Evolutionary conservation across 2,113 vertebrate genomes (phyloP).

Genomic region (Eidolon helvum): DNA sequence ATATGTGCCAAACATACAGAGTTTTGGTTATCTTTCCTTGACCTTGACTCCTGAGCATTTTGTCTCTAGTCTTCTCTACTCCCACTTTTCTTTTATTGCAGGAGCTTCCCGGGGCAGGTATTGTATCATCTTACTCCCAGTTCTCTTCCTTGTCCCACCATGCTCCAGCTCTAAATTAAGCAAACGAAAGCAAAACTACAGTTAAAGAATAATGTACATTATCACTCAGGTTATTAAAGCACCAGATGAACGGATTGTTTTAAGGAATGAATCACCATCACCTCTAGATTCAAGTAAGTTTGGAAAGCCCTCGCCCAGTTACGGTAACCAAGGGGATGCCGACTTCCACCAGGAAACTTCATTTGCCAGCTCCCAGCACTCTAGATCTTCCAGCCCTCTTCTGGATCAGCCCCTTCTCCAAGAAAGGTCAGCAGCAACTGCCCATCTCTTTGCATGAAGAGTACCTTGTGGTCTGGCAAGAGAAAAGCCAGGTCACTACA

Average conservation of each 20-base stretch:
- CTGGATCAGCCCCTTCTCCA: conserved; percentile 9
- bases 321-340: background rate
- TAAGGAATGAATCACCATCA: conserved; percentile 51
- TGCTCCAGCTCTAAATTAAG: background rate
- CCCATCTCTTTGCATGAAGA: background rate
- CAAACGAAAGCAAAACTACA: background rate
- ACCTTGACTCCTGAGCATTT: background rate
- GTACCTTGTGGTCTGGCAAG: background rate
- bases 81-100: background rate
- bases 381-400: conserved; percentile 48
- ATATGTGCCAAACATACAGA: background rate
- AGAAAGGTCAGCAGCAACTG: conserved; percentile 68
- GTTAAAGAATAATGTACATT: conserved; percentile 33
- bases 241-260: conserved; percentile 59
- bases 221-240: conserved; percentile 73
- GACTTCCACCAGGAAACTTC: conserved; percentile 18
- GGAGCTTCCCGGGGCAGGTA: background rate
- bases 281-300: conserved; percentile 39
- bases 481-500: background rate
- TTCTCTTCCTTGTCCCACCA: background rate
- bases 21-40: background rate
- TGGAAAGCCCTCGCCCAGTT: background rate
- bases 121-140: background rate
- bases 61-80: background rate
- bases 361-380: background rate